Percentiles rank a stretch among this genome's conserved stretches.
phyloP scores from a whole-genome alignment of 2,113 vertebrate genomes.

The Pelodiscus sinensis region DNA sequence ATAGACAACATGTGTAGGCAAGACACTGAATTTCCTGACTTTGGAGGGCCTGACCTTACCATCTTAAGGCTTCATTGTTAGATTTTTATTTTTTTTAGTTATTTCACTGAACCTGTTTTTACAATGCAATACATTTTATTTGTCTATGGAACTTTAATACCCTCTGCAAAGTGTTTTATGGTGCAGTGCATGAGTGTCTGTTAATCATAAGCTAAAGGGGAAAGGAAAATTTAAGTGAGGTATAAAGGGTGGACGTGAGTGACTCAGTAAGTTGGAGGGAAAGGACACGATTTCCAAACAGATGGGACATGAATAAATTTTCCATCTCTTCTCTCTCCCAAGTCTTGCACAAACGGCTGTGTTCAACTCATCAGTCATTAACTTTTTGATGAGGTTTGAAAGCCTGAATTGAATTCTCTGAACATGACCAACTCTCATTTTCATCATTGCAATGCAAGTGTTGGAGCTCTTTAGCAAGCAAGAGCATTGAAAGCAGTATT shows the following conservation, averaged over 20 bases:
- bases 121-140: not conserved
- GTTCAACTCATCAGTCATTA: constrained; percentile 70
- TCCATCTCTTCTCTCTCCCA: constrained; percentile 64
- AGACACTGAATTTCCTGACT: not conserved
- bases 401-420: constrained; percentile 57
- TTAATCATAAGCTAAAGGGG: constrained; percentile 74
- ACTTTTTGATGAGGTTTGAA: constrained; percentile 72
- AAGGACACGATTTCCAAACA: constrained; percentile 71
- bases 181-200: constrained; percentile 58
- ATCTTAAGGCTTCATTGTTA: not conserved
- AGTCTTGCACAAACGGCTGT: constrained; percentile 63
- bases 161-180: constrained; percentile 14
- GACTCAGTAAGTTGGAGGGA: constrained; percentile 71
- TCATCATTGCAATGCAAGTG: constrained; percentile 49
- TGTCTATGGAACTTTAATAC: constrained; percentile 3
- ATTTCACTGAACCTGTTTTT: not conserved
- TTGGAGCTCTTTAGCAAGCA: constrained; percentile 47
- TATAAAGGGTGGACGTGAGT: constrained; percentile 73
- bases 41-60: not conserved
- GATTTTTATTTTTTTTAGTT: not conserved
- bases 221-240: constrained; percentile 71
- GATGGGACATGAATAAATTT: constrained; percentile 76
- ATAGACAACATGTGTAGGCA: not conserved
- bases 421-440: constrained; percentile 63
- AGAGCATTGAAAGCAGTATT: not conserved